phyloP scores from a whole-genome alignment of 2,797 vertebrate genomes.

The Sebastolobus altivelis region DNA sequence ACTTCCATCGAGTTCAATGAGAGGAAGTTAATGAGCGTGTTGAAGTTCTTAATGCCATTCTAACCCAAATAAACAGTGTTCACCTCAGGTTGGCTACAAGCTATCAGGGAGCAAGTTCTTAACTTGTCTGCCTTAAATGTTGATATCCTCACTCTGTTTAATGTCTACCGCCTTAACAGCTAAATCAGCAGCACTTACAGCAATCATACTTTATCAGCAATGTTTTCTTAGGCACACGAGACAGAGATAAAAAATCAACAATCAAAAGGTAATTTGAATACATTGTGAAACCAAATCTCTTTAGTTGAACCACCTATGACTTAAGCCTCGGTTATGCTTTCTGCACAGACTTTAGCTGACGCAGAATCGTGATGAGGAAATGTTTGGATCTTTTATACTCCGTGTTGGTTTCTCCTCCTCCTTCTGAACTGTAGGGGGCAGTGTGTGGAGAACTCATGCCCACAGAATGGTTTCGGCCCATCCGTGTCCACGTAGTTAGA shows the following conservation, averaged over 20 bases:
- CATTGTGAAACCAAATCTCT: background rate
- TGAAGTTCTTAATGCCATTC: slow-evolving; percentile 47
- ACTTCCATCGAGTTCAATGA: slow-evolving; percentile 38
- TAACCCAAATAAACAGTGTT: slow-evolving; percentile 61
- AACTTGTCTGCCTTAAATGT: slow-evolving; percentile 37
- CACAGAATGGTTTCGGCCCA: background rate
- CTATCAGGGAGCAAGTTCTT: slow-evolving; percentile 28
- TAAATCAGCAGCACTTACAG: slow-evolving; percentile 39
- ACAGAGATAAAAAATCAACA: background rate
- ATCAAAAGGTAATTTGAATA: background rate
- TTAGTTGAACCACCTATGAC: background rate
- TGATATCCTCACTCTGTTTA: slow-evolving; percentile 31
- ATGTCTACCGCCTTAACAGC: slow-evolving; percentile 27
- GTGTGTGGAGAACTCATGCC: background rate
- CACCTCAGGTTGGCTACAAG: slow-evolving; percentile 20
- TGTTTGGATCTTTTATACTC: background rate
- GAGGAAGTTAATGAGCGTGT: slow-evolving; percentile 46
- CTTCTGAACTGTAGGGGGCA: background rate
- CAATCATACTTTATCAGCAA: slow-evolving; percentile 13
- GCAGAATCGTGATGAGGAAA: background rate
- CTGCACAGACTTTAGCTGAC: accelerated
- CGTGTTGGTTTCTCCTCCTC: accelerated
- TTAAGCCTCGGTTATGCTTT: too few species aligned
- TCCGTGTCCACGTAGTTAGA: too few species aligned
- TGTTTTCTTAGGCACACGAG: background rate